Evolutionary conservation across 2,797 vertebrate genomes (phyloP), one percentile per base, ranked within the genome.

Genomic region (Dendrocincla fuliginosa): DNA sequence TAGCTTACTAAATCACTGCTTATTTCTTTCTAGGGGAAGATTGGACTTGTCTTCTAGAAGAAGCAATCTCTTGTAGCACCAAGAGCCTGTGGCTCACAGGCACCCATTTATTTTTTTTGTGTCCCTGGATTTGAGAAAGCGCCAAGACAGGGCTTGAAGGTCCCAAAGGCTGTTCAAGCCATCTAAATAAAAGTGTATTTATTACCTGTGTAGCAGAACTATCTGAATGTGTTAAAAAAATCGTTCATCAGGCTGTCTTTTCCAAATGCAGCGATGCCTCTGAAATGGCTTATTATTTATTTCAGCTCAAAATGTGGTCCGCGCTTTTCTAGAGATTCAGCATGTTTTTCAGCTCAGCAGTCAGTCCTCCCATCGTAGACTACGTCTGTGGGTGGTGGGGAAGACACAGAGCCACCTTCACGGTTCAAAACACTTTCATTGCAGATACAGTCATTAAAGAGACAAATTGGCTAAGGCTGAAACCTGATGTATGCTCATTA

Each of bases 361-460:
- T 53, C 27, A 9, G 56, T 83, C 68, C 3, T 33, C 53, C 57
- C 74, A 11, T 55, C 0, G 3, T 39, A 57, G 64, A 70, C 75
- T 70, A 1, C 1, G 35, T 53, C 75, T 1, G 64, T 70, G 91
- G 91, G 82, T 44, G 82, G 57, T 46, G 42, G 84, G 82, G 93
- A 92, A 85, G 71, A 71, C 75, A 67, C 25, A 20, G 60, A 95
- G 65, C 76, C 89, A 89, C 93, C 94, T 93, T 91, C 85, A 75
- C 2, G 28, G 79, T 85, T 84, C 84, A 77, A 46, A 95, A 84
- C 91, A 57, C 79, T 85, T 81, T 12, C 33, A 37, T 5, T 65
- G 89, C 79, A 80, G 89, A 75, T 64, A 53, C 33, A 83, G 68
- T 23, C 60, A 46, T 74, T 85, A 71, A 74, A 68, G 16, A 90